Base-by-base conservation (phyloP, 2,888 invertebrate genomes). In the Hydroisotoma schaefferi region DNA sequence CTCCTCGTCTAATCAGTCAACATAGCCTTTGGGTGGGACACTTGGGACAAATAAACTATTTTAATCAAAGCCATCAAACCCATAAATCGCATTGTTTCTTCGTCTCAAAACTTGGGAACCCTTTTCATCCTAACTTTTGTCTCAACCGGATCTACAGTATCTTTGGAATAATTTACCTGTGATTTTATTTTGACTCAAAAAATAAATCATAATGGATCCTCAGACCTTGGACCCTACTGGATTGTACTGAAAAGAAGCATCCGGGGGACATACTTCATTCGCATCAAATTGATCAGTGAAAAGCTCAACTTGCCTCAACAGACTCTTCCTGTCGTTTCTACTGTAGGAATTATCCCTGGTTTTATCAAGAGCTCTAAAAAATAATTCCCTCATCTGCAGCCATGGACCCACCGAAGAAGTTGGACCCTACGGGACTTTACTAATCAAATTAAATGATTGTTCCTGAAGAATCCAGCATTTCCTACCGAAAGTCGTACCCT, bases 161-260 rank as follows among this genome's bases (percentile, higher is more conserved):
- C 33, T 15, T 33, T 33, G n/a, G n/a, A n/a, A n/a, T n/a, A n/a
- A n/a, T n/a, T n/a, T n/a, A n/a, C n/a, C n/a, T n/a, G n/a, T n/a
- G n/a, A 33, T 33, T 33, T 10, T 10, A 8, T 33, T 33, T 8
- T 33, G 33, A 8, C 33, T 10, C 15, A 33, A 8, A 33, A 10
- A 33, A 33, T 33, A 8, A 33, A 10, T 33, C 33, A 46, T 10
- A 46, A 46, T 46, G 46, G 69, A 69, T 56, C 67, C 69, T 28
- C 63, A 71, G 63, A 67, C 65, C 43, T 63, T 71, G 55, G 71
- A 71, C 63, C 71, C 71, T 25, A 71, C 71, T 54, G 71, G 71
- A 52, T 65, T 69, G 53, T 69, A 69, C 60, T 69, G 40, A 59
- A 27, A 6, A 12, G 28, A n/a, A 48, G 18, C 5, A 26, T 18